Evolutionary conservation across 2,888 invertebrate genomes (phyloP), one percentile per base, ranked within the genome.

Genomic region (Operophtera brumata): DNA sequence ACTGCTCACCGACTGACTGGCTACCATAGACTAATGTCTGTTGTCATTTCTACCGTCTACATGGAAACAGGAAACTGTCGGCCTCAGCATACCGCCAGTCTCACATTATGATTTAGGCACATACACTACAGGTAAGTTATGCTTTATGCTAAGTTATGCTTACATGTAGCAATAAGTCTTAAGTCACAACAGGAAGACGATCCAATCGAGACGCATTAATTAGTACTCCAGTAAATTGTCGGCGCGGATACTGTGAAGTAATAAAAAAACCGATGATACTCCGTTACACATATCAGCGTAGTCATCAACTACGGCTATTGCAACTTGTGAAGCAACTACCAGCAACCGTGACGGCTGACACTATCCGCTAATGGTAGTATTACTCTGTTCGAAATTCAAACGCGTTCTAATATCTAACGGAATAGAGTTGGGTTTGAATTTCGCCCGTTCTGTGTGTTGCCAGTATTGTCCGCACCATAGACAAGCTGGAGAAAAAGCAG

Each of bases 311-410:
- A 83, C 84, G 84, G 78, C 82, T 82, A 78, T 84, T 78, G 85
- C 86, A 86, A 86, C 83, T 77, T 76, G 74, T 87, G 86, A 78
- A 78, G 86, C 80, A 86, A 86, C 75, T 67, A 65, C 69, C 74
- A 70, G 80, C 73, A 75, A 81, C 80, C 86, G 75, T 86, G 80
- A 84, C 87, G 79, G 67, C 82, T 78, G 82, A 81, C 84, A 83
- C 82, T 66, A 68, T 53, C 68, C 62, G 68, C 71, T 70, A 68
- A 71, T 65, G 51, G 28, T 69, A 67, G 37, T 47, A 55, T 48
- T 62, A 61, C 64, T 35, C 49, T 28, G 52, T 50, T 63, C 45
- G 30, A 40, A 65, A 64, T 65, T 56, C 46, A 51, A 64, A 61
- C 8, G 10, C 10, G 48, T 40, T 50, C 52, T 56, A 59, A 61